These are phyloP conservation scores for Misgurnus mizolepis DNA, from an alignment of 2,113 vertebrate genomes.

Conservation along the genomic window DNA sequence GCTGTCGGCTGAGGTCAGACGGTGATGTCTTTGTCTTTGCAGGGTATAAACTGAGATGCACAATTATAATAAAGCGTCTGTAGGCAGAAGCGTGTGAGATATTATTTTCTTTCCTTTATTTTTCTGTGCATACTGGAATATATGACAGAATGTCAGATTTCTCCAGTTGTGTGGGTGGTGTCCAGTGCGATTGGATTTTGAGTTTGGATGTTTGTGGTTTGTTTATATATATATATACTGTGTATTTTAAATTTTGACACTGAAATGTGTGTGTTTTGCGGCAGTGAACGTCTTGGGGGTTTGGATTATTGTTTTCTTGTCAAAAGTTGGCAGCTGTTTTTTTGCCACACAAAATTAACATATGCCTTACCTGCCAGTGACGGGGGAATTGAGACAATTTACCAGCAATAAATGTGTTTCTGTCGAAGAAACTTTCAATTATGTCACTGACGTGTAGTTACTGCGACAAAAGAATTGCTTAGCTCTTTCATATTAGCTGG, in stretches of 20 bases:
- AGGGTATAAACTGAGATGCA: neutral
- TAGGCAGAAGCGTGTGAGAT: neutral
- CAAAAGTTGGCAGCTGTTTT: conserved; percentile 12
- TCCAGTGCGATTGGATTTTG: conserved; percentile 28
- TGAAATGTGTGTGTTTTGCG: neutral
- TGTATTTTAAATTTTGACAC: conserved; percentile 29
- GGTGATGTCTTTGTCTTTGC: neutral
- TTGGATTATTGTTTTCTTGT: conserved; percentile 13
- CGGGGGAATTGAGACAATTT: neutral
- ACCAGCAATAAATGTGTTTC: neutral
- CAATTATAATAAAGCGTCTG: neutral
- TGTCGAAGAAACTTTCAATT: neutral
- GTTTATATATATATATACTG: conserved; percentile 4
- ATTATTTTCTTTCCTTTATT: neutral
- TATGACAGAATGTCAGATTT: conserved; percentile 40
- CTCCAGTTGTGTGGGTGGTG: conserved; percentile 28
- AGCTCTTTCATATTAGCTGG: neutral
- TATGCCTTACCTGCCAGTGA: conserved; percentile 8
- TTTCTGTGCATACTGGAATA: neutral
- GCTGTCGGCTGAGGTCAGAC: neutral
- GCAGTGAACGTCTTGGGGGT: neutral
- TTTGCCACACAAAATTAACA: conserved; percentile 3
- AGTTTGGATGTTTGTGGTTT: conserved; percentile 12
- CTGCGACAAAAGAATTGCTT: neutral
- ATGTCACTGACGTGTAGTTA: neutral